These are phyloP conservation scores for Antrozous pallidus DNA, from an alignment of 2,797 vertebrate species.

Conservation along the genomic window DNA sequence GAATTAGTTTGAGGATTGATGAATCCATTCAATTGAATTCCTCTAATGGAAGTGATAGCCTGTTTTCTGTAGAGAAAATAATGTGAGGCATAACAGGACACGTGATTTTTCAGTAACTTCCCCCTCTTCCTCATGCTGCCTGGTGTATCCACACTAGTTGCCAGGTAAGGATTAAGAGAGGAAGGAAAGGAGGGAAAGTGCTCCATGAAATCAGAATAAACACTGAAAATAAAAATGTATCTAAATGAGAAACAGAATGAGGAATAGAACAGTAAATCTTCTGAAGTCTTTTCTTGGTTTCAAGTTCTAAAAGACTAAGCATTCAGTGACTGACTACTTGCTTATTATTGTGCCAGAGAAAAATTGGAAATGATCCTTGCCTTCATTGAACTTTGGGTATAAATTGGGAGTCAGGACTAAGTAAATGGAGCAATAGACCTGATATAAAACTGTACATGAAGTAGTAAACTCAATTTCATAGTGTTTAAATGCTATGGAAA, in stretches of 20 bases:
- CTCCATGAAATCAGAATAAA: neutral
- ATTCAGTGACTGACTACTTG: neutral
- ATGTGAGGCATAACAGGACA: neutral
- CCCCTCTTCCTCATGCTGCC: fast-evolving
- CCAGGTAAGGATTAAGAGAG: neutral
- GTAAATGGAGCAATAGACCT: neutral
- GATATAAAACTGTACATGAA: constrained; percentile 21
- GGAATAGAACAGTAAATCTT: neutral
- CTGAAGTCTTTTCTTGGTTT: neutral
- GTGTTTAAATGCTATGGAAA: neutral
- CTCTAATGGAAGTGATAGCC: neutral
- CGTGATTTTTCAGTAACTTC: neutral
- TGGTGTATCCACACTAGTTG: neutral
- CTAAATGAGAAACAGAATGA: neutral
- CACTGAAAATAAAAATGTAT: neutral
- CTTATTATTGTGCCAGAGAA: constrained; percentile 10
- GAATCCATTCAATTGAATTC: neutral
- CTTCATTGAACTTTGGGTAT: neutral
- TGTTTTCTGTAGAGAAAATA: neutral
- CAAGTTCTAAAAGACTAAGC: neutral
- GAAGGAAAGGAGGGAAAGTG: neutral
- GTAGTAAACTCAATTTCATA: constrained; percentile 29
- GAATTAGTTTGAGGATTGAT: neutral
- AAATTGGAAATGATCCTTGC: constrained; percentile 31
- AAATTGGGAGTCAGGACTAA: neutral